Evolutionary conservation across 2,888 invertebrate genomes (phyloP).

Genomic region (Hetaerina titia): DNA sequence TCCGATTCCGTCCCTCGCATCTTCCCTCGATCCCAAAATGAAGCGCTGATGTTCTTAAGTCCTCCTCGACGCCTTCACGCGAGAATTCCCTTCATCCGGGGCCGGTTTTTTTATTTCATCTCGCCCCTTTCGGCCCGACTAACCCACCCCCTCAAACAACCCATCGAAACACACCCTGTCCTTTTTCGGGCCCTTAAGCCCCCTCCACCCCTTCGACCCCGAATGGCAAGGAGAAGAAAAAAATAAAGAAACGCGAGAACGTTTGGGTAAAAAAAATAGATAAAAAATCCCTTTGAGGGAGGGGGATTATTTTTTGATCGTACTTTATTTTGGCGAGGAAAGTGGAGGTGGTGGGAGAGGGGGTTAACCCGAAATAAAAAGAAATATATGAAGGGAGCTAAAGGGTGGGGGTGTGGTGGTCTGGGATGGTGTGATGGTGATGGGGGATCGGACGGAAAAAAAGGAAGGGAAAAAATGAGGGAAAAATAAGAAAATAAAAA

Average conservation of each 20-base stretch:
- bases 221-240: background rate
- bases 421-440: background rate
- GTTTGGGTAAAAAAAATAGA: background rate
- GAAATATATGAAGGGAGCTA: background rate
- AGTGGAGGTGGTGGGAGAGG: no score
- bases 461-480: background rate
- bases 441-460: background rate
- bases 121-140: background rate
- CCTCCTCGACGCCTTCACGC: background rate
- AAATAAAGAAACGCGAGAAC: background rate
- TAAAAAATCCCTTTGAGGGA: background rate
- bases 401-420: background rate
- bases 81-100: background rate
- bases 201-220: background rate
- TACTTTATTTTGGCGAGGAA: background rate
- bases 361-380: background rate
- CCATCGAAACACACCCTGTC: background rate
- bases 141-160: no score
- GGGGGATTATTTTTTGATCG: background rate
- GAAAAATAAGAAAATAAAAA: background rate
- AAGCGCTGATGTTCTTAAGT: background rate
- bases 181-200: background rate
- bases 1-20: background rate
- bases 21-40: background rate
- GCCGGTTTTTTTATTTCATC: background rate